Base-by-base conservation (phyloP, 2,113 vertebrate genomes). In the Oplegnathus fasciatus region DNA sequence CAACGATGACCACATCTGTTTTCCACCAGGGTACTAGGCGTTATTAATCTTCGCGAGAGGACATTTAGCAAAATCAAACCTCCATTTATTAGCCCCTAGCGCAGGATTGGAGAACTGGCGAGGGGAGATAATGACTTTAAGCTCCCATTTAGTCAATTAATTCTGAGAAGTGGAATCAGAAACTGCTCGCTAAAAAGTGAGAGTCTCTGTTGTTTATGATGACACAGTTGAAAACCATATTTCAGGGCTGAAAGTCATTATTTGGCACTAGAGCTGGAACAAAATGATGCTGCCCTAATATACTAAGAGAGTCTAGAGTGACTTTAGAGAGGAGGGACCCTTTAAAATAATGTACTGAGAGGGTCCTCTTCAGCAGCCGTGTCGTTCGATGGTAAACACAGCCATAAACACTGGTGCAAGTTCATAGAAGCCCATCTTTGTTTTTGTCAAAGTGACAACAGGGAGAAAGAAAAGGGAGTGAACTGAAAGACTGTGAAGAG, bases 91-190 rank as follows among this genome's bases (percentile, higher is more conserved):
- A 91, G 87, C 90, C 89, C 74, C 88, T 10, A 81, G 91, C 46
- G 54, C 82, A 28, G 86, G 86, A 69, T 72, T 81, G 91, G 80
- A 82, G 84, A 86, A 69, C 83, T 75, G 90, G 86, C 83, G 10
- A 72, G 85, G 78, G 87, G 83, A 84, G 89, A 90, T 94, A 93
- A 91, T 89, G 91, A 89, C 88, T 90, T 89, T 89, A 93, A 87
- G 85, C 89, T 87, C 84, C 86, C 83, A 87, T 90, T 91, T 88
- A 87, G 79, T 87, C 91, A 86, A 89, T 89, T 90, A 85, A 92
- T 88, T 90, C 69, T 22, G 57, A 66, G 86, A 85, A 82, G 89
- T 80, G 91, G 83, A 85, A 84, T 88, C 62, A 65, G 85, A 86
- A 80, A 57, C 52, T 18, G 62, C 68, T 52, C 24, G 50, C 65